These are phyloP conservation scores for Scomber colias DNA, from an alignment of 2,113 vertebrate species.

Conservation along the genomic window DNA sequence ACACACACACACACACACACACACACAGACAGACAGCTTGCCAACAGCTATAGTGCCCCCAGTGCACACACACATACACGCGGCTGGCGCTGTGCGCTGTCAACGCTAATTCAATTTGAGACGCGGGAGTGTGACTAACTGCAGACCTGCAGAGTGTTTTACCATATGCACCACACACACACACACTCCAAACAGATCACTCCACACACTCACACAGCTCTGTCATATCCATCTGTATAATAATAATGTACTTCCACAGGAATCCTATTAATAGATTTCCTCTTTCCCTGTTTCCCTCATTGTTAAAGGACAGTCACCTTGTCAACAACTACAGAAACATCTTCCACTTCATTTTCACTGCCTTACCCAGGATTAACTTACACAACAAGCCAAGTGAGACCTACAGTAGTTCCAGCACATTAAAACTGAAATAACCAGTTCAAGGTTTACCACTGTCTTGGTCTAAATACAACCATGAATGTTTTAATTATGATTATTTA, in stretches of 20 bases:
- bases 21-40: conserved; percentile 59
- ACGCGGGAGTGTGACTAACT: conserved; percentile 91
- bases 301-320: conserved; percentile 31
- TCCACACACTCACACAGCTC: conserved; percentile 30
- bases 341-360: conserved; percentile 13
- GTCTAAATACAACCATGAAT: neutral
- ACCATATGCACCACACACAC: conserved; percentile 87
- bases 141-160: conserved; percentile 84
- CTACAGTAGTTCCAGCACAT: neutral
- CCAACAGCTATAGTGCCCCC: conserved; percentile 66
- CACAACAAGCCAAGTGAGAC: neutral
- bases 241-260: neutral
- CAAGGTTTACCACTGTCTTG: neutral
- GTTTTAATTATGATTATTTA: neutral
- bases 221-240: conserved; percentile 37
- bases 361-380: neutral
- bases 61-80: conserved; percentile 79
- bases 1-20: conserved; percentile 46
- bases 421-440: neutral
- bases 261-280: conserved; percentile 40
- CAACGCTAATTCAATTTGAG: conserved; percentile 97
- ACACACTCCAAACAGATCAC: conserved; percentile 12
- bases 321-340: conserved; percentile 56
- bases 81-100: conserved; percentile 88
- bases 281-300: conserved; percentile 34